Evolutionary conservation across 2,888 invertebrate genomes (phyloP), one percentile per base, ranked within the genome.

Genomic region (Ormyrus pomaceus): DNA sequence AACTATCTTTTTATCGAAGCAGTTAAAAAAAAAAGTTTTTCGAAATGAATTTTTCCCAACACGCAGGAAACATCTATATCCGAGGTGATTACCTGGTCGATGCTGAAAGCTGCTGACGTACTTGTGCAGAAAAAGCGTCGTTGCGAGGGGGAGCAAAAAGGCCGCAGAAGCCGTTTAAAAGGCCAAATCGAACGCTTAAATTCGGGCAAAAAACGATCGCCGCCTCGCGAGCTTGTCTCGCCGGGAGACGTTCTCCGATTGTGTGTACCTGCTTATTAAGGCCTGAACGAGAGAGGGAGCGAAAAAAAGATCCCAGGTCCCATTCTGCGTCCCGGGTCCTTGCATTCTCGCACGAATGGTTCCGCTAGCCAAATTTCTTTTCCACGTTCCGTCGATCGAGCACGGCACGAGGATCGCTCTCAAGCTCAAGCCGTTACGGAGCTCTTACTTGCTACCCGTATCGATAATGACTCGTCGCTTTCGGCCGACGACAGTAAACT

Each of bases 311-410:
- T 19, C 19, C 19, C 19, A 2, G 19, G 56, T 77, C 80, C 79
- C 72, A 34, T 76, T 62, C 46, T 51, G 53, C 75, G 69, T 34
- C 34, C 34, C 34, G 4, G 73, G 79, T 82, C 82, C 83, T 81
- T 83, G 82, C 79, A 82, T 83, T 84, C 84, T 69, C 70, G 83
- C 82, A 80, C 82, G 82, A 83, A 77, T 66, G 74, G 79, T 84
- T 83, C 79, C 81, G 76, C 79, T 79, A 80, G 71, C 82, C 81
- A 72, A 84, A 84, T 82, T 82, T 83, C 81, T 82, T 73, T 66
- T 72, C 64, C 77, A 58, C 77, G 78, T 78, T 71, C 61, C 72
- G 46, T 53, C 72, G 80, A 76, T 80, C 80, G 13, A 75, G 56
- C 74, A 34, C 68, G 73, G 59, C 19, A 1, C 56, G 73, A 73